Evolutionary conservation across 2,888 invertebrate genomes (phyloP).

Genomic region (Agrotis exclamationis): DNA sequence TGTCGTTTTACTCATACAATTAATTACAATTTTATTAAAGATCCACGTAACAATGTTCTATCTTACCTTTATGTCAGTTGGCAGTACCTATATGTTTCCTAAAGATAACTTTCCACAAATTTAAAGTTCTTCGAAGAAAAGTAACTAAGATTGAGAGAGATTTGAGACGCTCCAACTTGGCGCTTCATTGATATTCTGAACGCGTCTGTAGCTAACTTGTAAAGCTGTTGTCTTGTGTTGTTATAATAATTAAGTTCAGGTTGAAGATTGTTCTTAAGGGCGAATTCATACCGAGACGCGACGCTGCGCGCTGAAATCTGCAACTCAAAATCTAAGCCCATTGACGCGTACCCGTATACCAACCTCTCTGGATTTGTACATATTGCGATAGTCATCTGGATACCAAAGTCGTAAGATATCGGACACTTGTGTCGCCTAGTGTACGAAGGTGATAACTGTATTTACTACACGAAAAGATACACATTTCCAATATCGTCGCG

Average conservation of each 20-base stretch:
- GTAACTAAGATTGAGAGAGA: background rate
- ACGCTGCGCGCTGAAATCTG: no score
- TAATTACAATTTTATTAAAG: background rate
- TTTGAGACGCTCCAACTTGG: constrained; percentile 9
- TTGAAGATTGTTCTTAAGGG: constrained; percentile 15
- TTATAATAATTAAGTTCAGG: constrained; percentile 1
- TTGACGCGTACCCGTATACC: no score
- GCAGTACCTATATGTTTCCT: background rate
- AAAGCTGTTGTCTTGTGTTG: constrained; percentile 9
- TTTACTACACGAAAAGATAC: no score
- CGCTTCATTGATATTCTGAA: constrained; percentile 32
- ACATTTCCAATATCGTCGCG: no score
- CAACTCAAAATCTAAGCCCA: no score
- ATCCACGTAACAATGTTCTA: background rate
- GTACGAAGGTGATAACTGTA: no score
- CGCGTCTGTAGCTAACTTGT: background rate
- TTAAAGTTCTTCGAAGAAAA: background rate
- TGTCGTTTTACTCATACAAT: background rate
- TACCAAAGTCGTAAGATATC: no score
- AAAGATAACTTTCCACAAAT: background rate
- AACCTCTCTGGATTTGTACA: no score
- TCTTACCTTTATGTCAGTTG: background rate
- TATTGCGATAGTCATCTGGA: no score
- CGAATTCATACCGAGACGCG: no score
- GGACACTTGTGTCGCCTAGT: no score